These are phyloP conservation scores for Oncorhynchus kisutch DNA, from an alignment of 2,113 vertebrate species.

Conservation along the genomic window DNA sequence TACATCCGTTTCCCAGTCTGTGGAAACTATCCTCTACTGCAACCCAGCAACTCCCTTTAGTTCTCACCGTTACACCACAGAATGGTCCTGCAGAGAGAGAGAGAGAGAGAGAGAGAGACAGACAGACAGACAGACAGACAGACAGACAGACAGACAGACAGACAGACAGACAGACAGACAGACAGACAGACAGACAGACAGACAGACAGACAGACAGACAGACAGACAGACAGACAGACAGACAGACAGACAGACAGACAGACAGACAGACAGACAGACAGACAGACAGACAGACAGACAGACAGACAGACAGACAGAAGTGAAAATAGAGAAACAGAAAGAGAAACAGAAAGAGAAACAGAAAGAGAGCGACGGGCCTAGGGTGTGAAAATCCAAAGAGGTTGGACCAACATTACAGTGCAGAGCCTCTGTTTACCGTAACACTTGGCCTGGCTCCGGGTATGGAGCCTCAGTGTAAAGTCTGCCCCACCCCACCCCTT, in stretches of 20 bases:
- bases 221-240: background rate
- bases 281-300: background rate
- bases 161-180: too few species aligned
- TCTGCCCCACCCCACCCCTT: too few species aligned
- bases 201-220: background rate
- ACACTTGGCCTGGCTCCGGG: constrained; percentile 15
- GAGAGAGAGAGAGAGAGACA: background rate
- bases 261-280: background rate
- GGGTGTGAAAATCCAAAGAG: constrained; percentile 5
- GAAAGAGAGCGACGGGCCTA: background rate
- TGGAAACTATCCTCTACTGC: background rate
- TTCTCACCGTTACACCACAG: background rate
- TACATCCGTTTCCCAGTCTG: background rate
- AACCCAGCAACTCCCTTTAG: background rate
- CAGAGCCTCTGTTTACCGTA: constrained; percentile 11
- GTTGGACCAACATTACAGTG: background rate
- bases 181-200: too few species aligned
- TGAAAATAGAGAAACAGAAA: background rate
- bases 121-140: too few species aligned
- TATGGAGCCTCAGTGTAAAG: constrained; percentile 3
- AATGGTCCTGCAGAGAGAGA: background rate
- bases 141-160: too few species aligned
- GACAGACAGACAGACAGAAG: too few species aligned
- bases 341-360: too few species aligned
- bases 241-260: too few species aligned